Percentiles rank a stretch among this genome's conserved stretches.
Conservation (phyloP, 2,888 invertebrate genomes). For the Timema podura region DNA sequence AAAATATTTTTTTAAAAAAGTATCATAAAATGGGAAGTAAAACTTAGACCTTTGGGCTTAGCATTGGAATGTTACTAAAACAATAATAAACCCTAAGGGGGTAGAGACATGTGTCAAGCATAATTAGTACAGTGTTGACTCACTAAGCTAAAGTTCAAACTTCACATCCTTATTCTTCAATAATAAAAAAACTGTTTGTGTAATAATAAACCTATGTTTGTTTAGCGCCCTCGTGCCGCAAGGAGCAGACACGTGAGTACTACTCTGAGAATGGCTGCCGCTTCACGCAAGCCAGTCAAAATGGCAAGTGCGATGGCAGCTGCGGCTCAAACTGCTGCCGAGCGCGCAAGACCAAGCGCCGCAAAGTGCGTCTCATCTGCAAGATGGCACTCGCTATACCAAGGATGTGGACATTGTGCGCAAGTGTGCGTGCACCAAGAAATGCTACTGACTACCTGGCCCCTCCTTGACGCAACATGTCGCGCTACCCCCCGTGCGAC, state of each 20-base stretch:
- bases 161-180: no score
- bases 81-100: no score
- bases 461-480: slow-evolving; percentile 34
- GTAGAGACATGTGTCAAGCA: no score
- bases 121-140: no score
- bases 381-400: slow-evolving; percentile 89
- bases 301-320: slow-evolving; percentile 80
- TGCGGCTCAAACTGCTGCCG: slow-evolving; percentile 82
- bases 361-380: slow-evolving; percentile 92
- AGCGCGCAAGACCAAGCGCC: slow-evolving; percentile 86
- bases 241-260: slow-evolving; percentile 86
- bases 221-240: slow-evolving; percentile 64
- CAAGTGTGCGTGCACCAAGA: slow-evolving; percentile 93
- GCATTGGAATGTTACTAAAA: no score
- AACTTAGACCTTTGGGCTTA: no score
- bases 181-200: no score
- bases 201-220: no score
- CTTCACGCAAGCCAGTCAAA: slow-evolving; percentile 84
- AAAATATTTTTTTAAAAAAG: no score
- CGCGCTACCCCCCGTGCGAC: slow-evolving; percentile 25
- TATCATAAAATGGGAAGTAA: no score
- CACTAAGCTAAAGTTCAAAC: no score
- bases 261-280: slow-evolving; percentile 89
- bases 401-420: slow-evolving; percentile 95
- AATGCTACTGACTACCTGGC: slow-evolving; percentile 62